Evolutionary conservation across 2,888 invertebrate genomes (phyloP), one percentile per base, ranked within the genome.

Genomic region (Andrena fulva): DNA sequence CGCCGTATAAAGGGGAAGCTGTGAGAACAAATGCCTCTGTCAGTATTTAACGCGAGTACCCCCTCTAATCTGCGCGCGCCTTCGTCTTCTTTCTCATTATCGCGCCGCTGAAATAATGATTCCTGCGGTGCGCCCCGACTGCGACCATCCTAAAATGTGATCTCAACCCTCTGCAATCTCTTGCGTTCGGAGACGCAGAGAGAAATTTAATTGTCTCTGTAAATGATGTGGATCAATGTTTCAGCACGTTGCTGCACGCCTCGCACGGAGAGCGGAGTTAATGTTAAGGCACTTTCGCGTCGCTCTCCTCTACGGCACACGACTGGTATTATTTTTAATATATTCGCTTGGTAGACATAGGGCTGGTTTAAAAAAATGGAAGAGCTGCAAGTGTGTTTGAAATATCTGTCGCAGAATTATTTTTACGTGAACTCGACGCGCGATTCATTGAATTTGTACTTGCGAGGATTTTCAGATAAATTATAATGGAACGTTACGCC

Each of bases 11-110:
- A n/a, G n/a, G n/a, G 3, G 7, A 33, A 20, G 16, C 16, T 2
- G 31, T 3, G 31, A 16, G 60, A 7, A 60, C 31, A 16, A 20
- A 16, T 60, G 31, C 31, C n/a, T 3, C 20, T 52, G n/a, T 60
- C 31, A 60, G n/a, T 60, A 60, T 8, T 33, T 12, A 31, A 60
- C 33, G 31, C 3, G 60, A 6, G 33, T 60, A n/a, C 12, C 60
- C n/a, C 31, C 31, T 8, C n/a, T 60, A 60, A 60, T 29, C 29
- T 31, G 8, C 29, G 7, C 31, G 8, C 33, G 60, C 31, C 60
- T 60, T 33, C 31, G 60, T n/a, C 31, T 60, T 60, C 29, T 12
- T 60, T 60, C 60, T 60, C 60, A 60, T 60, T 33, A 33, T 2
- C 31, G 33, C 16, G 16, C 31, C n/a, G 20, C 16, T 60, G n/a